Percentiles rank a stretch among this genome's conserved stretches.
Evolutionary conservation across 2,113 vertebrate genomes (phyloP).

Genomic region (Crotalus tigris): DNA sequence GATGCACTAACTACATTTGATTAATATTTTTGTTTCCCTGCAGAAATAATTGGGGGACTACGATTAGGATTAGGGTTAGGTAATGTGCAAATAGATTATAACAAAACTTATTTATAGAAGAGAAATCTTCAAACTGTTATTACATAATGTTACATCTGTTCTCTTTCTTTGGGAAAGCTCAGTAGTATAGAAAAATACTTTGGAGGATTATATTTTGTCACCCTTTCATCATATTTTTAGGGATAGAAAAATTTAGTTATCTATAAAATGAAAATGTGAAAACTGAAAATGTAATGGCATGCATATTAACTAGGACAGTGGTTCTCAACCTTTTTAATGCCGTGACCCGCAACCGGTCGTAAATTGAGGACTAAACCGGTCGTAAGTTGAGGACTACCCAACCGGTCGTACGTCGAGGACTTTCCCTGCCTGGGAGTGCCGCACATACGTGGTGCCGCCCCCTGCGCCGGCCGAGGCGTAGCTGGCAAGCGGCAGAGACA

Average conservation of each 20-base stretch:
- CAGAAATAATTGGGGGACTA: background rate
- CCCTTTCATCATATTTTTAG: conserved; percentile 10
- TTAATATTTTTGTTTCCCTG: background rate
- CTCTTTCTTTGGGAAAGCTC: background rate
- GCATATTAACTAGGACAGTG: conserved; percentile 32
- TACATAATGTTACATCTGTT: background rate
- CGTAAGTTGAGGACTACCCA: too few species aligned
- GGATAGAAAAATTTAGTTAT: background rate
- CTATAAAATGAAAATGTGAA: background rate
- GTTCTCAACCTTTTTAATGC: too few species aligned
- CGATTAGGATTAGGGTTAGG: background rate
- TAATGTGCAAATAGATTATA: conserved; percentile 1
- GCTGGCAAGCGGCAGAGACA: too few species aligned
- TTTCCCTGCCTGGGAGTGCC: too few species aligned
- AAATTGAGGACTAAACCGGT: too few species aligned
- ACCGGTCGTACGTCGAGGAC: too few species aligned
- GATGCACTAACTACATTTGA: background rate
- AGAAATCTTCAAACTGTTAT: background rate
- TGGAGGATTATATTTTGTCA: background rate
- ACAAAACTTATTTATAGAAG: background rate
- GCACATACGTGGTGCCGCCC: too few species aligned
- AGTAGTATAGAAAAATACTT: background rate
- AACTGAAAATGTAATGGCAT: conserved; percentile 34
- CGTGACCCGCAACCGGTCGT: too few species aligned
- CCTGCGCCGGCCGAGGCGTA: too few species aligned